Base-by-base conservation (phyloP, 2,797 vertebrate genomes). In the Ctenosaura bakeri region DNA sequence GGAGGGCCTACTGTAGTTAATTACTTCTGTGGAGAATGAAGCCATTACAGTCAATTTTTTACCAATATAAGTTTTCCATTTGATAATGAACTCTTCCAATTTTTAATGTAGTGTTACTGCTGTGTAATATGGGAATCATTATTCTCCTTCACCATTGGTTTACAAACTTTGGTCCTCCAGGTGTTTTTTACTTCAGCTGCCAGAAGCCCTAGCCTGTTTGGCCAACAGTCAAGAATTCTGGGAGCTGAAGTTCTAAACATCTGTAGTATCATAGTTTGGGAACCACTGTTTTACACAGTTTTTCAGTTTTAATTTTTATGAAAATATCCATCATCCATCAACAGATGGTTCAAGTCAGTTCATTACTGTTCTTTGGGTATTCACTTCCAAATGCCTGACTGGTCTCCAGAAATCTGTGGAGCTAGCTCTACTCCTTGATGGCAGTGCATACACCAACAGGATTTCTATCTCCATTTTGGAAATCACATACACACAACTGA, bases 261-360 rank as follows among this genome's bases (percentile, higher is more conserved):
- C 42, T 46, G 42, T 46, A 46, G 42, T 46, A 46, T 46, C 42
- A 46, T 46, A 46, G 42, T 46, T 46, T 46, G 4, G 42, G 42
- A 46, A 46, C 42, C 42, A 46, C 42, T 46, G 42, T 46, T 46
- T 4, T 54, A 2, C 80, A 74, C 35, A 73, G 46, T 52, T 20
- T 73, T 56, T 88, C 35, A 88, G 78, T 50, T 38, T 81, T 81
- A 73, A 32, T 85, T 85, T 54, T 85, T 52, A 85, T 38, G 73
- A 14, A 35, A 14, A 56, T 66, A 38, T 50, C 32, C 5, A 1
- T 76, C 10, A n/a, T 35, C 46, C 50, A 71, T 81, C 52, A 88
- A 18, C 1, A 24, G 69, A 24, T 69, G 24, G 22, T 88, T 54
- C 64, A 42, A 77, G 62, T 50, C 22, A 71, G 35, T 73, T 73